phyloP scores from a whole-genome alignment of 2,113 vertebrate genomes.

The Gracilinanus agilis region DNA sequence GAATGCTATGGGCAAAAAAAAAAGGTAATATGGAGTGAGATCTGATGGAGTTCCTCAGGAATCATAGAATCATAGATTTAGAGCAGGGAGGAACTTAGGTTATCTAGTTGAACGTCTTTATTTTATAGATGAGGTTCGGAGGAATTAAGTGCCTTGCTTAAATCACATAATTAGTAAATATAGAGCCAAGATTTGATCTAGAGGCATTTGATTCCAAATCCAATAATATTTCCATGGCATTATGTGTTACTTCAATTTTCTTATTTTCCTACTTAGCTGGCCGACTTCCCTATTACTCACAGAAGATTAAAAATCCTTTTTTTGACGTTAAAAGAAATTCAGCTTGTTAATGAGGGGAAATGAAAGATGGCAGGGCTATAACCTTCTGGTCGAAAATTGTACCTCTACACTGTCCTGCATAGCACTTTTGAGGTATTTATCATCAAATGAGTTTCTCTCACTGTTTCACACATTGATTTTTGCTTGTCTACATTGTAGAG shows the following conservation, averaged over 20 bases:
- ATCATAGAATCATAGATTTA: not conserved
- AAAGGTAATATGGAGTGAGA: not conserved
- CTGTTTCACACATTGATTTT: constrained; percentile 64
- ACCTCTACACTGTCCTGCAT: constrained; percentile 52
- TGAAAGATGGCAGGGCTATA: not conserved
- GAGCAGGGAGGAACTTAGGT: not conserved
- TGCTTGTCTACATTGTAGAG: constrained; percentile 61
- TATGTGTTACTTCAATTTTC: not conserved
- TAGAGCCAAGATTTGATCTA: not conserved
- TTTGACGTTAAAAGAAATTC: not conserved
- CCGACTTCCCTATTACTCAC: not conserved
- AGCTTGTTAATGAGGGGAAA: not conserved
- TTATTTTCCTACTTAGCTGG: fast-evolving
- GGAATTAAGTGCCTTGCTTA: not conserved
- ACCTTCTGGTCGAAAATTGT: not conserved
- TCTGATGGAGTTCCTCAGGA: not conserved
- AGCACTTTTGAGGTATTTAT: constrained; percentile 37
- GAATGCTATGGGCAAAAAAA: not conserved
- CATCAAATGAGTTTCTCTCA: constrained; percentile 57
- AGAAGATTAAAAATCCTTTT: not conserved
- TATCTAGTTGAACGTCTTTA: not conserved
- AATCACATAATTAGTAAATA: not conserved
- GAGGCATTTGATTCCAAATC: not conserved
- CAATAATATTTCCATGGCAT: not conserved
- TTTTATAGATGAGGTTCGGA: not conserved